These are phyloP conservation scores for Corythoichthys haematopterus DNA, from an alignment of 2,113 vertebrate species.

Conservation along the genomic window DNA sequence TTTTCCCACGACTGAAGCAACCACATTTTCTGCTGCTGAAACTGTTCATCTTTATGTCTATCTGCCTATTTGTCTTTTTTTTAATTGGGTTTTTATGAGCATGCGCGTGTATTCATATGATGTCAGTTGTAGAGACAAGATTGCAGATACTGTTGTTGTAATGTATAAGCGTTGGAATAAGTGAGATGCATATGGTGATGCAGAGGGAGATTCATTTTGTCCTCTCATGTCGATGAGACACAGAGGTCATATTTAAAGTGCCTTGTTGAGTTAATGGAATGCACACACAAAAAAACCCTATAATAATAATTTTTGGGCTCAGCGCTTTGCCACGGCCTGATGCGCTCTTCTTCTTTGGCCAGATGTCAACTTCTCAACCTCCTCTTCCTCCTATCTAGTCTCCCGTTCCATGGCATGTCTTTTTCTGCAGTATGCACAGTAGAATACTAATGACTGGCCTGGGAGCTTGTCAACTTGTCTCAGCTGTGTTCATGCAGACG, in stretches of 20 bases:
- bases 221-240: slow-evolving; percentile 38
- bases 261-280: slow-evolving; percentile 64
- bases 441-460: slow-evolving; percentile 71
- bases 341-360: slow-evolving; percentile 28
- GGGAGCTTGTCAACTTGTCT: slow-evolving; percentile 71
- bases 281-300: slow-evolving; percentile 16
- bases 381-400: slow-evolving; percentile 26
- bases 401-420: slow-evolving; percentile 33
- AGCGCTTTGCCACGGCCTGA: slow-evolving; percentile 44
- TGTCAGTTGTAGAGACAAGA: no score
- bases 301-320: slow-evolving; percentile 38
- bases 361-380: slow-evolving; percentile 30
- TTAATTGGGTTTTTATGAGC: no score
- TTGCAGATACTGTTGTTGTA: background rate
- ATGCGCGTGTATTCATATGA: no score
- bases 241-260: slow-evolving; percentile 56
- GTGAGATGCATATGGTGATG: slow-evolving; percentile 21
- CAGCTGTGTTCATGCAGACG: slow-evolving; percentile 59
- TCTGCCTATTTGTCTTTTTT: no score
- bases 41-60: no score
- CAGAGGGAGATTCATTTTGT: slow-evolving; percentile 40
- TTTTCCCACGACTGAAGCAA: no score
- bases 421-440: slow-evolving; percentile 57
- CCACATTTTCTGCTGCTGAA: no score
- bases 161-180: background rate